Evolutionary conservation across 2,113 vertebrate species (phyloP).

Genomic region (Chaetodon trifascialis): DNA sequence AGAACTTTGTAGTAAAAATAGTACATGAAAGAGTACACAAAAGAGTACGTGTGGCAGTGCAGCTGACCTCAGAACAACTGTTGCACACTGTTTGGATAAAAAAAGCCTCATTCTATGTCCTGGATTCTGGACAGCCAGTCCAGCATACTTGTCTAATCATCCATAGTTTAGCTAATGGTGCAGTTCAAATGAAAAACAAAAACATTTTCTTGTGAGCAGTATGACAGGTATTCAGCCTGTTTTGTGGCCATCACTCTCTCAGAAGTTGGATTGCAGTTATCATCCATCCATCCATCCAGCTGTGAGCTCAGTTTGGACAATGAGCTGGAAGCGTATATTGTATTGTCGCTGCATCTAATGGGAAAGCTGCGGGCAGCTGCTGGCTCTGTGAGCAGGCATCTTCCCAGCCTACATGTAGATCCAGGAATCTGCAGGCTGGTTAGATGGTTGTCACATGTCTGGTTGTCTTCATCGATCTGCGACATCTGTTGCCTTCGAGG

Average conservation of each 20-base stretch:
- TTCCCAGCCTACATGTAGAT: constrained; percentile 97
- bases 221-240: neutral
- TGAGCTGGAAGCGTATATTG: neutral
- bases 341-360: constrained; percentile 15
- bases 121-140: too few species aligned
- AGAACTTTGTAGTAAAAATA: too few species aligned
- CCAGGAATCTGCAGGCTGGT: constrained; percentile 97
- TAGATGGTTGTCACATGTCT: constrained; percentile 97
- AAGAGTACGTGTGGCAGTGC: too few species aligned
- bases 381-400: constrained; percentile 94
- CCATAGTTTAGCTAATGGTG: neutral
- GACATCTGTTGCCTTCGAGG: neutral
- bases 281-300: neutral
- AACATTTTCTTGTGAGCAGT: neutral
- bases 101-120: too few species aligned
- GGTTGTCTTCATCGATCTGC: constrained; percentile 76
- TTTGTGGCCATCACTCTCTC: constrained; percentile 1
- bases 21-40: too few species aligned
- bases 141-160: neutral
- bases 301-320: constrained; percentile 13
- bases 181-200: neutral
- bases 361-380: constrained; percentile 55
- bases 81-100: too few species aligned
- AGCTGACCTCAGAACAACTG: too few species aligned
- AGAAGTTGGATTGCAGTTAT: constrained; percentile 2